Evolutionary conservation across 2,888 invertebrate species (phyloP).

Genomic region (Meteorus cinctellus): DNA sequence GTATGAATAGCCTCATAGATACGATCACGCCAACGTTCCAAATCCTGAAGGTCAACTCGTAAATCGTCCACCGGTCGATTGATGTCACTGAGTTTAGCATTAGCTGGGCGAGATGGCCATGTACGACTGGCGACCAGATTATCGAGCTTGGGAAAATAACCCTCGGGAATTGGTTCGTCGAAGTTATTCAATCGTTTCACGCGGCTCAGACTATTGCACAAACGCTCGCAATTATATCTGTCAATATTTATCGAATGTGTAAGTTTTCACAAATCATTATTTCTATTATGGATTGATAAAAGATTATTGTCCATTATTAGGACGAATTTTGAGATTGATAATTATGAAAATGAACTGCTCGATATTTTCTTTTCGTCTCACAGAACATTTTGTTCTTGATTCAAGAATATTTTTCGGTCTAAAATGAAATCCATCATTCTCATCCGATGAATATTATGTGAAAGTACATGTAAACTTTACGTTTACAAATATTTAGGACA

Average conservation of each 20-base stretch:
- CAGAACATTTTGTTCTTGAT: too few relatives aligned
- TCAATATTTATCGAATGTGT: slow-evolving; percentile 26
- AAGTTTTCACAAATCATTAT: not conserved
- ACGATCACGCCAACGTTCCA: slow-evolving; percentile 85
- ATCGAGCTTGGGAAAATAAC: slow-evolving; percentile 89
- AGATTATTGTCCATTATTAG: too few relatives aligned
- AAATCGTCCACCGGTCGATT: slow-evolving; percentile 82
- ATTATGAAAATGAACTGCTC: too few relatives aligned
- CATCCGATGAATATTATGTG: too few relatives aligned
- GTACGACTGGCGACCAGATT: slow-evolving; percentile 83
- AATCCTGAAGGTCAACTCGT: slow-evolving; percentile 79
- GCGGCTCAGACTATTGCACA: slow-evolving; percentile 81
- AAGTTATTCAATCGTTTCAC: slow-evolving; percentile 80
- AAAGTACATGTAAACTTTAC: too few relatives aligned
- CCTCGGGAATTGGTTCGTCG: slow-evolving; percentile 82
- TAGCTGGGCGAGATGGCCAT: slow-evolving; percentile 83
- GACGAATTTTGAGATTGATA: too few relatives aligned
- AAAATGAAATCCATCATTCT: too few relatives aligned
- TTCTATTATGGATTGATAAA: too few relatives aligned
- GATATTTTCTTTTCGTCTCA: too few relatives aligned
- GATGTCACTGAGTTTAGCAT: slow-evolving; percentile 77
- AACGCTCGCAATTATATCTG: slow-evolving; percentile 85
- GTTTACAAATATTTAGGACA: too few relatives aligned
- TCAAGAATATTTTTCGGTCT: too few relatives aligned
- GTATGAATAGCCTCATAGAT: slow-evolving; percentile 83